A percentile compares a stretch with the other conserved stretches of the same genome.
Conservation (phyloP, 2,797 vertebrate genomes). For the Pachyuromys duprasi region DNA sequence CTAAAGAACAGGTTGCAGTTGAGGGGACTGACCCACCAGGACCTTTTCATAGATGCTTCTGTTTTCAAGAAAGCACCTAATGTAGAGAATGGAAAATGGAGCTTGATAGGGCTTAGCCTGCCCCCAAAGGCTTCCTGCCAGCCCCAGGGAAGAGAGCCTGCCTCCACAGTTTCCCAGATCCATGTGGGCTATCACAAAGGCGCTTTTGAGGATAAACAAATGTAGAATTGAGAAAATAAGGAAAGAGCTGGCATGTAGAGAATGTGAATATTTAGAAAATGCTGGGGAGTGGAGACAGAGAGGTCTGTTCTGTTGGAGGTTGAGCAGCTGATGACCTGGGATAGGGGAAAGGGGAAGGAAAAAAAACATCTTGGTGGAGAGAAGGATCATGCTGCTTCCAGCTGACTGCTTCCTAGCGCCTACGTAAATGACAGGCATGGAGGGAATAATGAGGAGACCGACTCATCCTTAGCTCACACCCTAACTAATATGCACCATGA, state of each 20-base stretch:
- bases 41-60: conserved; percentile 61
- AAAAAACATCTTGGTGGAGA: conserved; percentile 55
- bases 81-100: conserved; percentile 80
- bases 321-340: neutral
- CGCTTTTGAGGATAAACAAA: conserved; percentile 97
- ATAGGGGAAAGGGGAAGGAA: neutral
- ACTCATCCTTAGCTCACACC: conserved; percentile 83
- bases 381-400: conserved; percentile 83
- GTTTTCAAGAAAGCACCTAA: conserved; percentile 76
- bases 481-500: conserved; percentile 72
- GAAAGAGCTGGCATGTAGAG: conserved; percentile 95
- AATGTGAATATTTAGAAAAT: conserved; percentile 98
- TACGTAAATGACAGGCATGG: conserved; percentile 87
- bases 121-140: neutral
- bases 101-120: conserved; percentile 74
- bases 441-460: conserved; percentile 85
- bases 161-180: conserved; percentile 88
- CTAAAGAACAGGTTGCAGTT: conserved; percentile 58
- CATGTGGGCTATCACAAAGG: conserved; percentile 92
- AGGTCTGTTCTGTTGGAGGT: conserved; percentile 87
- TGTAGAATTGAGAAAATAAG: conserved; percentile 99
- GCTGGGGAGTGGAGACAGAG: conserved; percentile 92
- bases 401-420: conserved; percentile 90
- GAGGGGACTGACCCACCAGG: conserved; percentile 57
- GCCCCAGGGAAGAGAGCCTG: conserved; percentile 76